phyloP scores from a whole-genome alignment of 2,797 vertebrate species.

The Lepus townsendii region DNA sequence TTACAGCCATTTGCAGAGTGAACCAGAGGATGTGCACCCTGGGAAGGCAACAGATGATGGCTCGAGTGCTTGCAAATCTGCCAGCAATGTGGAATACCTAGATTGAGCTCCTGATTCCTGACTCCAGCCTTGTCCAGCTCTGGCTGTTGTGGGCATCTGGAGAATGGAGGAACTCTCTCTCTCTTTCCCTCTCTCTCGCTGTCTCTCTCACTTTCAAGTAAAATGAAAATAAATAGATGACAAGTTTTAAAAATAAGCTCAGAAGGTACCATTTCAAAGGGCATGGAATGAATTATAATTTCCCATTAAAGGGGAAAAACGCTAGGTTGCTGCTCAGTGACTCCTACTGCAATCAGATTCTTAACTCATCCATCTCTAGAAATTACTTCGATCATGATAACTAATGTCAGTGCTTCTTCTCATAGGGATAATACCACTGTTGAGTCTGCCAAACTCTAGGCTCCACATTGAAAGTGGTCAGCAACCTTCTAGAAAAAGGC shows the following conservation, averaged over 20 bases:
- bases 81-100: no score
- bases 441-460: conserved; percentile 53
- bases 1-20: no score
- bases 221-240: no score
- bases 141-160: no score
- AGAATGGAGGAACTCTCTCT: no score
- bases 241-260: neutral
- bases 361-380: neutral
- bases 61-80: no score
- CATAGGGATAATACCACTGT: neutral
- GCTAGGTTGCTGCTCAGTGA: neutral
- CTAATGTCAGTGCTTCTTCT: neutral
- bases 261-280: neutral
- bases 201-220: no score
- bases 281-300: neutral
- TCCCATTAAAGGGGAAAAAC: neutral
- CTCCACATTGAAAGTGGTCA: neutral
- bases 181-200: no score
- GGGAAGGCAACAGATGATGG: no score
- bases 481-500: neutral
- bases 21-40: no score
- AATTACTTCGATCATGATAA: neutral
- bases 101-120: no score
- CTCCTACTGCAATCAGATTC: neutral
- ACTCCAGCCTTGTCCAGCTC: no score